Evolutionary conservation across 1,140 invertebrate species (phyloP).

Genomic region (Aphidius ervi): DNA sequence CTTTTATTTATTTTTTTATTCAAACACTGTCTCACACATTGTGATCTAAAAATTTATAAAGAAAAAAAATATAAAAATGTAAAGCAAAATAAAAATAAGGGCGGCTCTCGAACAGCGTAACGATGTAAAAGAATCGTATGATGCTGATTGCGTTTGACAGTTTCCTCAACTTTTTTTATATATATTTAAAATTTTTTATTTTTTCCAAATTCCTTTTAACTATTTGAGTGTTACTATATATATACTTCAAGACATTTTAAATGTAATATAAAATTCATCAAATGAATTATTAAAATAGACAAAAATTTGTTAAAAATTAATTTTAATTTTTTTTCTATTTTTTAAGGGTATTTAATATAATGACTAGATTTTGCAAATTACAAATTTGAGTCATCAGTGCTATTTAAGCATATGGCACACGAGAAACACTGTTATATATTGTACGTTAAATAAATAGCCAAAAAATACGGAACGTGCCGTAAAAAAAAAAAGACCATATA

Average conservation of each 20-base stretch:
- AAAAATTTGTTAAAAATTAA: conserved; percentile 12
- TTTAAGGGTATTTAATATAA: conserved; percentile 1
- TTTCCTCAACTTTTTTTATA: conserved; percentile 29
- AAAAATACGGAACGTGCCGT: conserved; percentile 28
- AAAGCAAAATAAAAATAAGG: no score
- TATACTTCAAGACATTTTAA: neutral
- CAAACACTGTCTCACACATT: no score
- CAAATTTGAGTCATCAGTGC: conserved; percentile 25
- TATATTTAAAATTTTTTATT: conserved; percentile 28
- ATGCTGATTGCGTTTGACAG: conserved; percentile 38
- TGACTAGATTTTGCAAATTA: conserved; percentile 38
- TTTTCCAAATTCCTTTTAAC: conserved; percentile 27
- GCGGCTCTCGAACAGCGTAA: no score
- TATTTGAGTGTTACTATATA: conserved; percentile 1
- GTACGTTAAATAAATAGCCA: neutral
- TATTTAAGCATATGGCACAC: conserved; percentile 32
- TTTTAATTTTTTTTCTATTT: neutral
- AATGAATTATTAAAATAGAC: conserved; percentile 8
- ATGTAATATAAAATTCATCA: neutral
- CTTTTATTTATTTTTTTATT: no score
- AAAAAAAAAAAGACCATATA: no score
- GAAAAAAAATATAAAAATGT: no score
- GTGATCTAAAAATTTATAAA: no score
- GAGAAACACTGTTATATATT: conserved; percentile 23
- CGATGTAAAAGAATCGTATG: conserved; percentile 12